Base-by-base conservation (phyloP, 92 coral and sea anemone genomes). In the Virgularia gustaviana region DNA sequence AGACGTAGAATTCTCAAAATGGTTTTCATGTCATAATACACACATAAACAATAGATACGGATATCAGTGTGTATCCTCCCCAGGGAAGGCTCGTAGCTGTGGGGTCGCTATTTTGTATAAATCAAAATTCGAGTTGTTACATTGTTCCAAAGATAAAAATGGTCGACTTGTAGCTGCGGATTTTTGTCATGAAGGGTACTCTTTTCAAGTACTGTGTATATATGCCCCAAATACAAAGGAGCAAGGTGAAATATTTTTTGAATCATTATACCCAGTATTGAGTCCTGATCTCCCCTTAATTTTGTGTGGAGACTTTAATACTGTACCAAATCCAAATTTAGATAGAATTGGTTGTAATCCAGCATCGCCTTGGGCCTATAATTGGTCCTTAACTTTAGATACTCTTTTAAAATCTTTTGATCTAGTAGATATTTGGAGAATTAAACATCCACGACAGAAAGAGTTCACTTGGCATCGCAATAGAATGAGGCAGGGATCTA, bases 361-460 rank as follows among this genome's bases (percentile, higher is more conserved):
- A 0, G 9, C 13, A 1, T 63, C 49, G 1, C 20, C 6, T 0
- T 73, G 70, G 79, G 79, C 79, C 13, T 73, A 58, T 64, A 73
- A 73, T 55, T 44, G 59, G 71, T 19, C 59, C 0, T 23, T 13
- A 7, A 60, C 58, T 6, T 34, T 27, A 6, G 1, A 1, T 0
- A 5, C 32, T 0, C 43, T 77, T 6, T 19, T 15, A 10, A 5
- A 39, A 15, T 24, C 59, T 0, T 76, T 58, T 5, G 0, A n/a
- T 12, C 28, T 33, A 0, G 35, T 37, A 5, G 88, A 83, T 15
- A 31, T 58, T 13, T 83, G 88, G 88, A 42, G 88, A 0, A 18
- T 29, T n/a, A 3, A 12, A 4, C 53, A 80, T 19, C 85, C 76
- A 1, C 11, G 25, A 0, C 12, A 52, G 1, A 1, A 20, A 0